Evolutionary conservation across 2,113 vertebrate genomes (phyloP).

Genomic region (Odobenus rosmarus): DNA sequence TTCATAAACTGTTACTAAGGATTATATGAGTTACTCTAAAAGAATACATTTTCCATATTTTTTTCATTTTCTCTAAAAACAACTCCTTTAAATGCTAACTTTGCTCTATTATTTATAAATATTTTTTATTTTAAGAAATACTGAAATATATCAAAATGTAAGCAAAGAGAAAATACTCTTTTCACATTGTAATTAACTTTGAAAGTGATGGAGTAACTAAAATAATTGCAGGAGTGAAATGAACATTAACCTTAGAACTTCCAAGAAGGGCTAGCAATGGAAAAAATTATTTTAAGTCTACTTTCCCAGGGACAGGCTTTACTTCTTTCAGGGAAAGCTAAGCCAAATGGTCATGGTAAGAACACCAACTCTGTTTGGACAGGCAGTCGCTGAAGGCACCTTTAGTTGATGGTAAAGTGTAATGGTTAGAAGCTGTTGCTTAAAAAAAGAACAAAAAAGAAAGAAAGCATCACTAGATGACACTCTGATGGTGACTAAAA

Average conservation of each 20-base stretch:
- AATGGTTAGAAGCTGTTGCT: conserved; percentile 76
- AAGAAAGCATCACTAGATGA: conserved; percentile 64
- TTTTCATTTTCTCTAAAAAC: not conserved
- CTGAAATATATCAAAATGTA: conserved; percentile 66
- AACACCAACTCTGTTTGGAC: conserved; percentile 77
- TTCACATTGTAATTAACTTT: conserved; percentile 71
- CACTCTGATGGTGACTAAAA: conserved; percentile 68
- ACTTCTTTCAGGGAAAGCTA: conserved; percentile 75
- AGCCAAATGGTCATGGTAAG: conserved; percentile 78
- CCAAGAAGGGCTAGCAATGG: conserved; percentile 67
- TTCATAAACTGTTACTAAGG: not conserved
- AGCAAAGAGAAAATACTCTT: conserved; percentile 71
- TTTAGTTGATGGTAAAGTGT: conserved; percentile 82
- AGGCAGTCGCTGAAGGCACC: conserved; percentile 78
- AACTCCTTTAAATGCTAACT: not conserved
- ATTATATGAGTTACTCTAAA: not conserved
- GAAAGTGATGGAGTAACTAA: conserved; percentile 73
- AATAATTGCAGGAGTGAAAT: conserved; percentile 71
- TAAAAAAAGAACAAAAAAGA: not conserved
- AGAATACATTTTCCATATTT: not conserved
- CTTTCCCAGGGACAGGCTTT: conserved; percentile 73
- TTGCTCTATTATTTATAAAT: conserved; percentile 10
- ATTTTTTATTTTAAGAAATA: conserved; percentile 64
- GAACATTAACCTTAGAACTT: conserved; percentile 65
- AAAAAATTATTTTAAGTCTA: conserved; percentile 75